Base-by-base conservation (phyloP, 2,888 invertebrate species). In the Mycogona germanica region DNA sequence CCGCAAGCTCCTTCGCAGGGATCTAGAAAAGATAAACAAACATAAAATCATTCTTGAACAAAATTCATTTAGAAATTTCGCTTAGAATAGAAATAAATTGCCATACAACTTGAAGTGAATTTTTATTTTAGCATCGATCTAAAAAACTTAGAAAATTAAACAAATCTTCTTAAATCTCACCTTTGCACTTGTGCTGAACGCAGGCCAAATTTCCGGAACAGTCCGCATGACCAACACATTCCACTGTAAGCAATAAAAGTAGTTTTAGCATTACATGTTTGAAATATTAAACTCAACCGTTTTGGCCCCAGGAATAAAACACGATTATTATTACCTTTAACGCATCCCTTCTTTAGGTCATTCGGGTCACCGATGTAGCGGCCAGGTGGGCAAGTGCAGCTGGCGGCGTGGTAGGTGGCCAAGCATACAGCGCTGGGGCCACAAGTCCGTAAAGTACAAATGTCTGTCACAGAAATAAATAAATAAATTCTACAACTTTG, bases 381-480 rank as follows among this genome's bases (percentile, higher is more conserved):
- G 19, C 91, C 91, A 6, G 84, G 81, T 19, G 89, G 89, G 66
- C 92, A 92, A 63, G 87, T 85, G 65, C 92, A 92, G 68, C 86
- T 83, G 0, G 87, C 84, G 14, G 82, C 82, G 67, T 92, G 91
- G 65, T 91, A 91, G 64, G 89, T 87, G 2, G 87, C 85, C 7
- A 88, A 78, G 65, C 92, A 92, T 19, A 91, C 75, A 6, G 92
- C 88, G 60, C 84, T 82, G 0, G 87, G 86, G 1, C 91, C 92
- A 67, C 92, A 92, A 45, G 76, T 74, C 0, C 83, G 70, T 40
- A 77, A 76, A 59, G 83, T 81, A 66, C 92, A 92, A 40, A 57
- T 55, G 37, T 55, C 57, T 57, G 3, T 23, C 45, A 21, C n/a
- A 38, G 3, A 38, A 19, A 7, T 5, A 21, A 38, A 21, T 35